A percentile compares a stretch with the other conserved stretches of the same genome.
These are phyloP conservation scores for Conus betulinus DNA, from an alignment of 1,140 invertebrate genomes.

Conservation along the genomic window DNA sequence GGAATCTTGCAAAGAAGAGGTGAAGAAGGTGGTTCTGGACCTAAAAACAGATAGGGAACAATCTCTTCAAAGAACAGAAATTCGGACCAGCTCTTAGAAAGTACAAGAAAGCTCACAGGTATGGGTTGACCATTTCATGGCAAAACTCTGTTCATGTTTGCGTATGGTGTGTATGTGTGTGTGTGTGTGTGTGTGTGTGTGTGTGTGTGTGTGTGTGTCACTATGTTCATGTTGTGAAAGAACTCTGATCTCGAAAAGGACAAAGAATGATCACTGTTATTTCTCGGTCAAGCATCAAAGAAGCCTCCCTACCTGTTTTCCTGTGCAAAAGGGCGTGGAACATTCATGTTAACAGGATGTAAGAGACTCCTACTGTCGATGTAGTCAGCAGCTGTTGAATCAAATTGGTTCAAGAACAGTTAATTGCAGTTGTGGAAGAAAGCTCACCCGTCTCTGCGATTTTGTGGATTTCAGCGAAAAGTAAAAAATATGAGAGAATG, in stretches of 20 bases:
- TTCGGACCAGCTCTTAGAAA: constrained; percentile 82
- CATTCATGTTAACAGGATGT: too few relatives aligned
- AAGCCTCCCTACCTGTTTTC: too few relatives aligned
- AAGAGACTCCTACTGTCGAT: too few relatives aligned
- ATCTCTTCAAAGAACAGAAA: constrained; percentile 80
- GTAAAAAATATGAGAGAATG: too few relatives aligned
- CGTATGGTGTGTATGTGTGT: neutral
- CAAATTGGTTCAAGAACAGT: too few relatives aligned
- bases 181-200: neutral
- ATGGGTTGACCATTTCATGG: constrained; percentile 58
- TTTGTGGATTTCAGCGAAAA: too few relatives aligned
- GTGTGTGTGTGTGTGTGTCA: neutral
- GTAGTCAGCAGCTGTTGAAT: too few relatives aligned
- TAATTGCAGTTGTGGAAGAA: too few relatives aligned
- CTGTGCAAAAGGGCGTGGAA: too few relatives aligned
- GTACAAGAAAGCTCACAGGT: constrained; percentile 85
- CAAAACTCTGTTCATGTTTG: neutral
- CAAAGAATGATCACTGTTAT: neutral
- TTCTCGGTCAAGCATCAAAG: too few relatives aligned
- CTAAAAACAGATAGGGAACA: constrained; percentile 86
- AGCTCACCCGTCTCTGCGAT: too few relatives aligned
- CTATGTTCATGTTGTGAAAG: neutral
- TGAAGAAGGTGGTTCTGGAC: constrained; percentile 77
- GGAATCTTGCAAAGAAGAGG: constrained; percentile 64
- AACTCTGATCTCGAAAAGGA: neutral